Evolutionary conservation across 1,140 invertebrate species (phyloP), one percentile per base, ranked within the genome.

Genomic region (Lethocerus indicus): DNA sequence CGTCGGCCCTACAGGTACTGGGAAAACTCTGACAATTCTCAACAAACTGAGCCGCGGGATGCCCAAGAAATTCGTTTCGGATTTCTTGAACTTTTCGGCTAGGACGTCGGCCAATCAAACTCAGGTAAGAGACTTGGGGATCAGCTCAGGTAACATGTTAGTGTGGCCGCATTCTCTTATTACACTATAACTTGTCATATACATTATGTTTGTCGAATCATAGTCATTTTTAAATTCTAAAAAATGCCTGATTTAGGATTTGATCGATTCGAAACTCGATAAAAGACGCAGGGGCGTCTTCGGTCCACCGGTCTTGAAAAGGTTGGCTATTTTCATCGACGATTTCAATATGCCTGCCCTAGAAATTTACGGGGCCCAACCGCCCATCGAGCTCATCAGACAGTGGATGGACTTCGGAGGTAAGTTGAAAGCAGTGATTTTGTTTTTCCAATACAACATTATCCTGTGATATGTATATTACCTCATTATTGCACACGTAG

Each of bases 1-100:
- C 57, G 72, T 87, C 2, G 85, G 86, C 1, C 82, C 82, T 2
- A 86, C 83, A 13, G 84, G 84, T 47, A 86, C 83, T 1, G 83
- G 84, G 23, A 89, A 89, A 64, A 85, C 80, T 3, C 64, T 79
- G 26, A 85, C 83, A 35, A 71, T 87, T 29, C 71, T 77, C 49
- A 70, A 77, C 5, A 79, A 79, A 62, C 61, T 80, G 1, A 67
- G 69, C 0, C 64, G 68, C 25, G 70, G 72, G 2, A 68, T 79
- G 61, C 71, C 72, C 41, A 78, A 80, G 53, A 74, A 76, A 57
- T 86, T 74, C 54, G 76, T 83, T 44, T 79, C 76, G 51, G 73
- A 80, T 54, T 81, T 83, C 58, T 71, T 87, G 47, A 79, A 76
- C 36, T 87, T 88, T 64, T 87, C 84, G 0, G 83, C 83, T 2